These are phyloP conservation scores for Brachyptera putata DNA, from an alignment of 2,888 invertebrate species.

Conservation along the genomic window DNA sequence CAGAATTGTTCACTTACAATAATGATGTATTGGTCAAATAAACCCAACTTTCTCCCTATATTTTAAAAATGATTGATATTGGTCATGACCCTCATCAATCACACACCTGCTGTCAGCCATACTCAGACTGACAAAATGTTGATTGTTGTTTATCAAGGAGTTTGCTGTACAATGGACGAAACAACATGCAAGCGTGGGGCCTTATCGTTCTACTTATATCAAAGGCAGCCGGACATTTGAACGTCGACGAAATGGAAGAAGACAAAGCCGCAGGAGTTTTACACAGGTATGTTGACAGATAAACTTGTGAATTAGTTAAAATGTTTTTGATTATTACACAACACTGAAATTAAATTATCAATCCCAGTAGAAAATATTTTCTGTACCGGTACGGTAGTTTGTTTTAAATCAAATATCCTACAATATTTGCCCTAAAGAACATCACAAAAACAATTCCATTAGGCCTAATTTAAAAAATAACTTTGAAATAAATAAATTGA, in stretches of 20 bases:
- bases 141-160: slow-evolving; percentile 53
- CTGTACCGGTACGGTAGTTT: too few species aligned
- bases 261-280: slow-evolving; percentile 82
- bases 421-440: too few species aligned
- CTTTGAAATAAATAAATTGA: too few species aligned
- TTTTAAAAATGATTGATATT: background rate
- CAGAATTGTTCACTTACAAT: too few species aligned
- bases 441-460: too few species aligned
- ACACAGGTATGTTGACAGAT: slow-evolving; percentile 60
- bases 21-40: too few species aligned
- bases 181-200: slow-evolving; percentile 92
- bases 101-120: background rate
- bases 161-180: slow-evolving; percentile 85
- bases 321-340: too few species aligned
- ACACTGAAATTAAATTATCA: too few species aligned
- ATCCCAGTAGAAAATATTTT: too few species aligned
- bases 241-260: slow-evolving; percentile 72
- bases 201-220: slow-evolving; percentile 86
- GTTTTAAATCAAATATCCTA: too few species aligned
- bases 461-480: too few species aligned
- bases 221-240: slow-evolving; percentile 84
- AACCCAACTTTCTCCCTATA: background rate
- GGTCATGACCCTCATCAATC: background rate
- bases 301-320: too few species aligned
- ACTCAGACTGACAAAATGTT: background rate